Conservation (phyloP, 2,888 invertebrate genomes). For the Griposia aprilina region DNA sequence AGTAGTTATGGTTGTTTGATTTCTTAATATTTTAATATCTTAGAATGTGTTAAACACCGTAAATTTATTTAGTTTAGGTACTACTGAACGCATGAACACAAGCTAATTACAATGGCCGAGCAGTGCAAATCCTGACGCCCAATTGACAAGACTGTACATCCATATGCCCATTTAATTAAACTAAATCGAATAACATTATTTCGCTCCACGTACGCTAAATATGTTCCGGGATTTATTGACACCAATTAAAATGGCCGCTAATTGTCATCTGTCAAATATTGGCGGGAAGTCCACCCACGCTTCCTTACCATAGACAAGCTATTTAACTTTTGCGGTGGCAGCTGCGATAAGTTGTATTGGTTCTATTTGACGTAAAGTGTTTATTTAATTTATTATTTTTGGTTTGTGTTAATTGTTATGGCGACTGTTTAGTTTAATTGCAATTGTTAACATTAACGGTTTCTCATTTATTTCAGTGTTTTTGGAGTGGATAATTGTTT, state of each 20-base stretch:
- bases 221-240: conserved; percentile 60
- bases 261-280: conserved; percentile 82
- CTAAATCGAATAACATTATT: conserved; percentile 55
- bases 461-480: not conserved
- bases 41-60: no score
- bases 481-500: not conserved
- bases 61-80: not conserved
- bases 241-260: conserved; percentile 77
- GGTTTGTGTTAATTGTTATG: conserved; percentile 60
- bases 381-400: conserved; percentile 73
- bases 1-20: not conserved
- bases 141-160: conserved; percentile 27
- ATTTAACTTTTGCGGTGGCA: conserved; percentile 74
- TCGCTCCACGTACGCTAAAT: conserved; percentile 53
- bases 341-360: conserved; percentile 73
- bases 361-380: conserved; percentile 72
- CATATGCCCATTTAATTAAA: conserved; percentile 50
- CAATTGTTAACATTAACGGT: conserved; percentile 14
- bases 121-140: conserved; percentile 4
- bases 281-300: conserved; percentile 83
- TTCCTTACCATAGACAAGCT: conserved; percentile 76
- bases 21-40: not conserved
- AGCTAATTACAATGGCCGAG: conserved; percentile 8
- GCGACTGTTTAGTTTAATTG: conserved; percentile 26
- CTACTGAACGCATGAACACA: not conserved